phyloP scores from a whole-genome alignment of 1,140 invertebrate species.

The Eupristina koningsbergeri region DNA sequence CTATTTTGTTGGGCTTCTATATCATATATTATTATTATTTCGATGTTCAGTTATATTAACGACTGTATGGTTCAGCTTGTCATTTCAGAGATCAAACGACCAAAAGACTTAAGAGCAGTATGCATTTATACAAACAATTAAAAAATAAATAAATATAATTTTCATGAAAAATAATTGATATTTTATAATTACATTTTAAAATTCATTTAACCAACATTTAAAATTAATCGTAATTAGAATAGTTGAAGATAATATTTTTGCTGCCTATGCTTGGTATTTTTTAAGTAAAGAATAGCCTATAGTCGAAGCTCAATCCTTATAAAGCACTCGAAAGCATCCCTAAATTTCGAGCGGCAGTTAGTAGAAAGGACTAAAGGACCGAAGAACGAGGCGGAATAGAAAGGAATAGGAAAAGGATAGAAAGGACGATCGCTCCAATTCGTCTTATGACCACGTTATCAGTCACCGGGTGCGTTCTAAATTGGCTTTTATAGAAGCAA shows the following conservation, averaged over 20 bases:
- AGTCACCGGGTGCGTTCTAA: slow-evolving; percentile 44
- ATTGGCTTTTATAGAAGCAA: slow-evolving; percentile 45
- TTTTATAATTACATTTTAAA: no score
- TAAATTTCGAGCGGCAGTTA: not conserved
- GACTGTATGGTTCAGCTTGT: no score
- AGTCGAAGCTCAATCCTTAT: slow-evolving; percentile 24
- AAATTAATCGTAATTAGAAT: no score
- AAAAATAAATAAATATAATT: no score
- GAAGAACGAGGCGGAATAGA: not conserved
- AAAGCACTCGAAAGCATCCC: slow-evolving; percentile 8
- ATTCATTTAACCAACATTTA: no score
- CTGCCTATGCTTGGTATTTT: not conserved
- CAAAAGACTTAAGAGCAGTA: no score
- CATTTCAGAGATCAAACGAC: no score
- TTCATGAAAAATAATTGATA: no score
- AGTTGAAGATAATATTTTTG: not conserved
- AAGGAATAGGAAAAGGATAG: not conserved
- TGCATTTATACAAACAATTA: no score
- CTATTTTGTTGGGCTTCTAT: no score
- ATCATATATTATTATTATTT: no score
- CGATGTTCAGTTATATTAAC: no score
- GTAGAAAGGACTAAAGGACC: not conserved
- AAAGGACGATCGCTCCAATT: slow-evolving; percentile 39
- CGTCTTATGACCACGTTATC: slow-evolving; percentile 46
- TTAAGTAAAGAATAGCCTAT: slow-evolving; percentile 29